Evolutionary conservation across 2,797 vertebrate species (phyloP), one percentile per base, ranked within the genome.

Genomic region (Chaetodon trifasciatus): DNA sequence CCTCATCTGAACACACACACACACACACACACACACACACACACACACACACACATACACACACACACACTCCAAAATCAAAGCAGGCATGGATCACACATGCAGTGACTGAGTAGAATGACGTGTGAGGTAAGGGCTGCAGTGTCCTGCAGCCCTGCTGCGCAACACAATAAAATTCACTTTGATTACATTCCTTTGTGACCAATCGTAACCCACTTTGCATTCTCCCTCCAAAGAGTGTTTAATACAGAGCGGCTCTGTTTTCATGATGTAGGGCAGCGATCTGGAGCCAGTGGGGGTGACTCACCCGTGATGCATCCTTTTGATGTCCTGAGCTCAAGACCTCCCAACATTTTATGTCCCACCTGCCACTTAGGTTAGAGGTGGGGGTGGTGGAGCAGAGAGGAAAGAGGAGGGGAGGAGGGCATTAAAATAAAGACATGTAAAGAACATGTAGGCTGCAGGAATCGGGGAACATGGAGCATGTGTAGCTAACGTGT

Each of bases 161-260:
- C 8, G n/a, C 52, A 91, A 69, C 81, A 72, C 85, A 79, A 89
- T 91, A 89, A 92, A 93, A 92, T 21, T 10, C 60, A 68, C 78
- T 90, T 89, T 91, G 93, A 93, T 93, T 88, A 90, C 90, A 92
- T 93, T 93, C 91, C 80, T 86, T 77, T 67, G 81, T 61, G 88
- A 86, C 81, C 61, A n/a, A 68, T 87, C 79, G 57, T 55, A 65
- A 87, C 88, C 86, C 81, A 57, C 79, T 91, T 78, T 85, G 77
- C 80, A 66, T 86, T 78, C 85, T 78, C 70, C 78, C 70, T 28
- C 79, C 81, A 66, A 58, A 23, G 21, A 82, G 68, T 73, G 80
- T 88, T 91, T 90, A 79, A 87, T 82, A 74, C 74, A 49, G 74
- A 70, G 50, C 56, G 63, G 17, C 47, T 70, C 50, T 60, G 89